These are phyloP conservation scores for Tenthredo livida DNA, from an alignment of 2,888 invertebrate genomes.

Conservation along the genomic window DNA sequence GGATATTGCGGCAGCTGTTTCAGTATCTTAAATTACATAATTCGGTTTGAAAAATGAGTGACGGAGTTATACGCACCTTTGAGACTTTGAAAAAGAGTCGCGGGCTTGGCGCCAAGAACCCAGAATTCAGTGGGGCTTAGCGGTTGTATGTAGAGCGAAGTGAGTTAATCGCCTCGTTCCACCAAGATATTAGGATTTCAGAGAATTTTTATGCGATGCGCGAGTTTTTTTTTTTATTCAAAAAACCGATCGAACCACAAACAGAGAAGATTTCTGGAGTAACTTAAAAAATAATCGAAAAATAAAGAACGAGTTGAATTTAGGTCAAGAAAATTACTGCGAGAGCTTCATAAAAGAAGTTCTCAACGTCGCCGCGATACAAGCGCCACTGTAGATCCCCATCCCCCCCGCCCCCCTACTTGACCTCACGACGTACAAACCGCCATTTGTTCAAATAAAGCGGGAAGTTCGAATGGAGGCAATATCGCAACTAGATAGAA, in stretches of 20 bases:
- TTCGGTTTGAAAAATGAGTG: neutral
- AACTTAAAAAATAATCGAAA: neutral
- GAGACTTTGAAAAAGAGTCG: neutral
- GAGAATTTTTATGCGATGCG: neutral
- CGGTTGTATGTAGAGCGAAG: neutral
- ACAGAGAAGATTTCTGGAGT: neutral
- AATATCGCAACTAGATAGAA: neutral
- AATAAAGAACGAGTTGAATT: neutral
- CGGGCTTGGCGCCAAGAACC: slow-evolving; percentile 48
- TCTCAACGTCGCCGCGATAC: slow-evolving; percentile 14
- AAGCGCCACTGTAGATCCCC: slow-evolving; percentile 15
- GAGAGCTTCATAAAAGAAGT: slow-evolving; percentile 23
- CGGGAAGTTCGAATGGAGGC: neutral
- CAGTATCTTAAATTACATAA: neutral
- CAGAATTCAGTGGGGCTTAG: slow-evolving; percentile 33
- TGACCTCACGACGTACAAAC: neutral
- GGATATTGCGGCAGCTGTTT: neutral
- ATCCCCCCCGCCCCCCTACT: neutral
- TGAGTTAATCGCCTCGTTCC: slow-evolving; percentile 19
- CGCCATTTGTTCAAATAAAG: neutral
- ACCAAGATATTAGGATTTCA: neutral
- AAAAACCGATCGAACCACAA: neutral
- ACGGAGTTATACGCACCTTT: neutral
- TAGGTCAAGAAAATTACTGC: slow-evolving; percentile 14
- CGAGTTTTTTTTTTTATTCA: neutral